Percentiles rank a stretch among this genome's conserved stretches.
phyloP scores from a whole-genome alignment of 37 sponge, comb jelly and placozoan genomes.

The Crambe crambe region DNA sequence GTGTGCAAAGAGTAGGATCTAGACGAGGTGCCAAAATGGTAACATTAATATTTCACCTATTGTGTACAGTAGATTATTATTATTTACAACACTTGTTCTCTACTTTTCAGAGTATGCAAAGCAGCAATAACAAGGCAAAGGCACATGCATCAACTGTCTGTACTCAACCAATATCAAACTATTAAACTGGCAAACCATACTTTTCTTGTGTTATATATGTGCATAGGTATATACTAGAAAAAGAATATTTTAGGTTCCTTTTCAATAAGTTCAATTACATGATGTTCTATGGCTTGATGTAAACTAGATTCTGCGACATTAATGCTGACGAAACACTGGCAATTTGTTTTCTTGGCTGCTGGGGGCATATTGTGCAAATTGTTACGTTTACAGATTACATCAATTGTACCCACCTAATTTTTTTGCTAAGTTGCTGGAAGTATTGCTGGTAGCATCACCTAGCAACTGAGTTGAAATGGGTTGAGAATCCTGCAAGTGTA shows the following conservation, averaged over 20 bases:
- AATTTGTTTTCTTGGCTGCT: conserved; percentile 45
- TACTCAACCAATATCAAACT: not conserved
- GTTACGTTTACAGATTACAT: too few relatives aligned
- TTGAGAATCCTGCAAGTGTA: conserved; percentile 28
- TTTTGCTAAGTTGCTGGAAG: conserved; percentile 45
- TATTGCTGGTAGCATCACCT: conserved; percentile 23
- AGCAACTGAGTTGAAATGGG: conserved; percentile 39
- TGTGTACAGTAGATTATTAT: too few relatives aligned
- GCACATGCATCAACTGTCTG: too few relatives aligned
- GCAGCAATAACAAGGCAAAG: too few relatives aligned
- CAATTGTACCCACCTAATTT: conserved; percentile 61
- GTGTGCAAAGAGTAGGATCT: too few relatives aligned
- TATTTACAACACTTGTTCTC: too few relatives aligned
- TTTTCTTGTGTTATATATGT: too few relatives aligned
- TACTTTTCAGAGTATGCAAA: too few relatives aligned
- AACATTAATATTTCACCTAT: too few relatives aligned
- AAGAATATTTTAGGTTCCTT: conserved; percentile 32
- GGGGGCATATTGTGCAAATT: not conserved
- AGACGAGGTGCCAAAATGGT: too few relatives aligned
- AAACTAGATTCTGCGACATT: conserved; percentile 27
- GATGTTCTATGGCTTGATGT: conserved; percentile 21
- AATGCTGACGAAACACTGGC: conserved; percentile 70
- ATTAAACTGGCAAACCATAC: too few relatives aligned
- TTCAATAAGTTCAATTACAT: conserved; percentile 24
- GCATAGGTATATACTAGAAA: too few relatives aligned